phyloP scores from a whole-genome alignment of 2,113 vertebrate species.

The Stegastes partitus region DNA sequence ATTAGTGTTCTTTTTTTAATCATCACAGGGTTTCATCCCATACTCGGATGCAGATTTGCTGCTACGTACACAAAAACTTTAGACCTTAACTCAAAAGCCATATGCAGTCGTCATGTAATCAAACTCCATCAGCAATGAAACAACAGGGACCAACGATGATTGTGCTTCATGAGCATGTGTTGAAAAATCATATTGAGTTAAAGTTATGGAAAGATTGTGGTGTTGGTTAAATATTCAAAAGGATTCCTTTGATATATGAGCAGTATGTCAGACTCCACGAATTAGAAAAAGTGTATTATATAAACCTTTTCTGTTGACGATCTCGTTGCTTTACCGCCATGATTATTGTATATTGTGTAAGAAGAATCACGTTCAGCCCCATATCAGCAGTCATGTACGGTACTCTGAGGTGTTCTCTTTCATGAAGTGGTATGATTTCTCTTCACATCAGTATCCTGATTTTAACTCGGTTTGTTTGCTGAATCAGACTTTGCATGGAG shows the following conservation, averaged over 20 bases:
- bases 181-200: not conserved
- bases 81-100: conserved; percentile 31
- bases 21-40: not conserved
- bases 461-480: conserved; percentile 36
- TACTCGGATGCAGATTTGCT: conserved; percentile 3
- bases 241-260: not conserved
- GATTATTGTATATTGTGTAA: conserved; percentile 7
- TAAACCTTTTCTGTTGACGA: conserved; percentile 1
- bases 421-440: conserved; percentile 39
- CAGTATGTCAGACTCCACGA: not conserved
- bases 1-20: not conserved
- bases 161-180: conserved; percentile 24
- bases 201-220: not conserved
- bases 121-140: not conserved
- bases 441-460: conserved; percentile 41
- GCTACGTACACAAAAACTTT: conserved; percentile 9
- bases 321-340: not conserved
- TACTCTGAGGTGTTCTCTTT: conserved; percentile 27
- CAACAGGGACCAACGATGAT: conserved; percentile 20
- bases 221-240: not conserved
- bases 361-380: conserved; percentile 49
- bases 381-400: conserved; percentile 53
- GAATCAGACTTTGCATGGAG: conserved; percentile 67
- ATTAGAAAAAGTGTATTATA: not conserved
- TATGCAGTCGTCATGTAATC: conserved; percentile 18